phyloP scores from a whole-genome alignment of 2,113 vertebrate genomes.

The Anthoscopus minutus region DNA sequence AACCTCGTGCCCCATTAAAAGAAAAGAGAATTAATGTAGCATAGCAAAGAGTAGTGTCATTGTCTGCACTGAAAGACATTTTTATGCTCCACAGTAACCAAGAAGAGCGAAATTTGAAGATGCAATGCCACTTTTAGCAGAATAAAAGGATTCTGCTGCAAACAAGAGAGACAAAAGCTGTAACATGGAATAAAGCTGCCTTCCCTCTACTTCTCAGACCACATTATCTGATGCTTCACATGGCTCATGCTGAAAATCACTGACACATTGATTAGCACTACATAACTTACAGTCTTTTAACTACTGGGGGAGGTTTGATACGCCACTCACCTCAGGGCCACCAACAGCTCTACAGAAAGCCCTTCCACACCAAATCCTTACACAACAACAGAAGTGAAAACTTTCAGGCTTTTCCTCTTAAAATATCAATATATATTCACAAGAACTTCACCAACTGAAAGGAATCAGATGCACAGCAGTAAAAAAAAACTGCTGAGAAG shows the following conservation, averaged over 20 bases:
- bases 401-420: neutral
- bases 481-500: neutral
- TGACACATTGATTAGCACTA: neutral
- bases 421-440: neutral
- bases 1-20: neutral
- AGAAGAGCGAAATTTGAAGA: neutral
- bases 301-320: fast-evolving
- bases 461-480: neutral
- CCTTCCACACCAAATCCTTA: neutral
- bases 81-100: neutral
- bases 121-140: neutral
- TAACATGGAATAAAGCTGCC: neutral
- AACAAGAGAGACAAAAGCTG: neutral
- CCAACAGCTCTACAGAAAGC: neutral
- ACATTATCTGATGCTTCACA: neutral
- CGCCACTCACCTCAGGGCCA: neutral
- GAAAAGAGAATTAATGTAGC: neutral
- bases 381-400: neutral
- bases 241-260: neutral
- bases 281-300: neutral
- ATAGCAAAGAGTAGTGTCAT: neutral
- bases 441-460: neutral
- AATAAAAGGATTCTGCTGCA: neutral
- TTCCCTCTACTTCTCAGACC: neutral
- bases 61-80: neutral